Evolutionary conservation across 2,113 vertebrate species (phyloP).

Genomic region (Cariama cristata): DNA sequence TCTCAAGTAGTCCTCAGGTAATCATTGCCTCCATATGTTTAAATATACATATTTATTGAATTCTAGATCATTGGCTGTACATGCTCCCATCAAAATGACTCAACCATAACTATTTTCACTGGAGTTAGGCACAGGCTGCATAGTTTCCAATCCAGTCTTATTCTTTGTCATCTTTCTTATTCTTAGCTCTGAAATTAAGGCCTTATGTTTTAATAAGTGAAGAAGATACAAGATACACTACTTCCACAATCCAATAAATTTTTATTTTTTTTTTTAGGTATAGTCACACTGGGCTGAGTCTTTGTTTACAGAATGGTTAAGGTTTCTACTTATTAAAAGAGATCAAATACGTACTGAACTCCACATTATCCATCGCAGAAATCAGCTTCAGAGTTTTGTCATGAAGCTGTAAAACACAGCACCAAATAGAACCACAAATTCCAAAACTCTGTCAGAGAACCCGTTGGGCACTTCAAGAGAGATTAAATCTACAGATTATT

Average conservation of each 20-base stretch:
- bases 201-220: slow-evolving; percentile 50
- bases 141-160: slow-evolving; percentile 12
- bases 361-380: slow-evolving; percentile 14
- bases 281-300: background rate
- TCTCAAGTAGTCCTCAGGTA: background rate
- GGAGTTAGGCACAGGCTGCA: background rate
- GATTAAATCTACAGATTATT: slow-evolving; percentile 68
- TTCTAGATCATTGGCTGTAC: background rate
- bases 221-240: slow-evolving; percentile 60
- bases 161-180: slow-evolving; percentile 36
- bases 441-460: slow-evolving; percentile 63
- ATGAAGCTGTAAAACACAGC: slow-evolving; percentile 57
- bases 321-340: slow-evolving; percentile 43
- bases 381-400: slow-evolving; percentile 30
- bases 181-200: slow-evolving; percentile 45
- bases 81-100: slow-evolving; percentile 12
- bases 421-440: slow-evolving; percentile 46
- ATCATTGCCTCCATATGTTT: background rate
- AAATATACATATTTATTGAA: background rate
- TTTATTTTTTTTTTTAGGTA: background rate
- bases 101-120: slow-evolving; percentile 20
- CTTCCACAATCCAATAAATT: slow-evolving; percentile 7
- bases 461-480: slow-evolving; percentile 55
- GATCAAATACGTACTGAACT: slow-evolving; percentile 40
- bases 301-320: slow-evolving; percentile 57